Conservation (phyloP, 2,113 vertebrate species). For the Nematolebias whitei region DNA sequence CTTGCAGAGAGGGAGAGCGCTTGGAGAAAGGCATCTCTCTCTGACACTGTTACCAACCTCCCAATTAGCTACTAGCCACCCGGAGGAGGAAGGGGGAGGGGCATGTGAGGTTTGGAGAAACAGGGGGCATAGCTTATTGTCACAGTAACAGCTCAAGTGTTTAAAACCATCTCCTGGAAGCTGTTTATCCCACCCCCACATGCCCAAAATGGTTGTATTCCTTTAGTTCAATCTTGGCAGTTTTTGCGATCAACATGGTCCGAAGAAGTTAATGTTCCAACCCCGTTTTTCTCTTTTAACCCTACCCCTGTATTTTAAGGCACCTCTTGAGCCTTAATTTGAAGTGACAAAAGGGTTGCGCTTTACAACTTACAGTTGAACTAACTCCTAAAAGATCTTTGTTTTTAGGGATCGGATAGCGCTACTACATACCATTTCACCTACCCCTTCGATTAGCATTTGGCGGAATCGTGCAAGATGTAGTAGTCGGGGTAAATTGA, state of each 20-base stretch:
- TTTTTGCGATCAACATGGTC: not conserved
- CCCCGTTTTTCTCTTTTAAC: not conserved
- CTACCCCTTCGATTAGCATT: too few species aligned
- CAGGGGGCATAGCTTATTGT: slow-evolving; percentile 38
- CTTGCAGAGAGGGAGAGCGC: slow-evolving; percentile 60
- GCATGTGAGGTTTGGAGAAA: slow-evolving; percentile 19
- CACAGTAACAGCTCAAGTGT: slow-evolving; percentile 42
- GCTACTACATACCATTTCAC: too few species aligned
- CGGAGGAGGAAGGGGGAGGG: slow-evolving; percentile 18
- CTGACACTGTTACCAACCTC: slow-evolving; percentile 78
- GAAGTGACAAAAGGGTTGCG: not conserved
- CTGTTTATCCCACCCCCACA: not conserved
- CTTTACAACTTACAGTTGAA: too few species aligned
- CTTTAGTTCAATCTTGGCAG: not conserved
- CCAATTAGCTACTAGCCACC: slow-evolving; percentile 73
- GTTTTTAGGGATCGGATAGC: too few species aligned
- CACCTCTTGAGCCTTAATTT: not conserved
- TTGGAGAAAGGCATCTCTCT: slow-evolving; percentile 66
- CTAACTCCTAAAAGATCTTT: too few species aligned
- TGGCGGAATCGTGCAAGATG: too few species aligned
- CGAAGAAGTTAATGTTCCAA: not conserved
- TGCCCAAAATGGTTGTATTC: slow-evolving; percentile 1
- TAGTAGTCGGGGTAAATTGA: too few species aligned
- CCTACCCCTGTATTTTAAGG: not conserved
- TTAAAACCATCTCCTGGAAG: slow-evolving; percentile 31